These are phyloP conservation scores for Selene dorsalis DNA, from an alignment of 2,797 vertebrate species.

Conservation along the genomic window DNA sequence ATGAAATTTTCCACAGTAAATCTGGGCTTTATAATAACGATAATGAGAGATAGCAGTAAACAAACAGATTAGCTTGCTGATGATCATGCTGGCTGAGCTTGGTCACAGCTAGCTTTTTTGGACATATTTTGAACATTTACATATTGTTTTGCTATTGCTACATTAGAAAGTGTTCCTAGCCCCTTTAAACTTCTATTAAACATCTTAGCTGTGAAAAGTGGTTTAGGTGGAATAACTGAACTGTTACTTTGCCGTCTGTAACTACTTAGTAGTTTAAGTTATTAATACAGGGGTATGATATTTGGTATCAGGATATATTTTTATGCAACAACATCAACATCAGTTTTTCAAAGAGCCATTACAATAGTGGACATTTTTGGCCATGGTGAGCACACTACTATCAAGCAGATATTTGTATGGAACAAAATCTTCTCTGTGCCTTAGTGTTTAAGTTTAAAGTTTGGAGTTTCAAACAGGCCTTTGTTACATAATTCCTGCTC, in stretches of 20 bases:
- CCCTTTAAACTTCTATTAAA: neutral
- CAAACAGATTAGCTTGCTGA: neutral
- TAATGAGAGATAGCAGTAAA: neutral
- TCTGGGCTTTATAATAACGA: neutral
- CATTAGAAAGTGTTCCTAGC: no score
- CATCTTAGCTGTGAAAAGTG: neutral
- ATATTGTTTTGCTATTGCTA: no score
- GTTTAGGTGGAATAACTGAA: neutral
- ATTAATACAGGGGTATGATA: neutral
- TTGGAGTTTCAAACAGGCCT: constrained; percentile 69
- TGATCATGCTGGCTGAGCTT: neutral
- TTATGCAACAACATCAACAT: neutral
- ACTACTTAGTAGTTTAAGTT: neutral
- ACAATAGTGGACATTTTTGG: neutral
- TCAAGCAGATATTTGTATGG: neutral
- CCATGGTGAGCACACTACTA: neutral
- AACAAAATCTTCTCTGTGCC: constrained; percentile 19
- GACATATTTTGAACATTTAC: no score
- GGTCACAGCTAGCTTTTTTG: no score
- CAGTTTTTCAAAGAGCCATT: neutral
- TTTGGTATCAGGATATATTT: neutral
- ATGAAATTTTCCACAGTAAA: neutral
- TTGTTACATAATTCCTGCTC: constrained; percentile 74
- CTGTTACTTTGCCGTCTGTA: neutral
- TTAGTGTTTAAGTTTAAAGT: constrained; percentile 47